phyloP scores from a whole-genome alignment of 2,888 invertebrate genomes.

The Gymnosoma rotundatum region DNA sequence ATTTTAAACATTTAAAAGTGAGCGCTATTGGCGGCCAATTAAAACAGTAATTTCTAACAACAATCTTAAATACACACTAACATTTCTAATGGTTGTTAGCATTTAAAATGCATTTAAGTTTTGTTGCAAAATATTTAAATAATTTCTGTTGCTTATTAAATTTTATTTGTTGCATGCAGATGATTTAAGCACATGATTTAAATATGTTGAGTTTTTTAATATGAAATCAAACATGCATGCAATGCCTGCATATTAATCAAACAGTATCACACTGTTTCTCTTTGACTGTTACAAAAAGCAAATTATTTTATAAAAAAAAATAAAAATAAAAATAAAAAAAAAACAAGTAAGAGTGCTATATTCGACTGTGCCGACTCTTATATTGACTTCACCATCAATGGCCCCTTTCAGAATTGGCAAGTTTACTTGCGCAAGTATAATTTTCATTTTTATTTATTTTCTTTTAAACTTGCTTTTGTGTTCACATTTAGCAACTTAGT shows the following conservation, averaged over 20 bases:
- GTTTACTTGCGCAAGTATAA: too few species aligned
- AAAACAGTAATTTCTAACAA: slow-evolving; percentile 61
- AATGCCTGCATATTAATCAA: slow-evolving; percentile 34
- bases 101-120: background rate
- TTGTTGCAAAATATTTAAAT: background rate
- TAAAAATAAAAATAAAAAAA: too few species aligned
- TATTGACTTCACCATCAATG: too few species aligned
- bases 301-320: too few species aligned
- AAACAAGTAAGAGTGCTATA: too few species aligned
- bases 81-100: slow-evolving; percentile 33
- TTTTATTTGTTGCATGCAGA: slow-evolving; percentile 12
- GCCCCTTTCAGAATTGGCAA: too few species aligned
- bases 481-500: too few species aligned
- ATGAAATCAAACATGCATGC: slow-evolving; percentile 33
- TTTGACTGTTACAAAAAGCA: background rate
- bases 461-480: too few species aligned
- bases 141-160: background rate
- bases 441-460: too few species aligned
- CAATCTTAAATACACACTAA: slow-evolving; percentile 48
- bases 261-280: background rate
- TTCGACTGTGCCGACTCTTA: too few species aligned
- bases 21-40: slow-evolving; percentile 63
- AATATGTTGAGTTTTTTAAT: slow-evolving; percentile 50
- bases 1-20: slow-evolving; percentile 54
- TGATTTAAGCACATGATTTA: slow-evolving; percentile 37